phyloP scores from a whole-genome alignment of 2,113 vertebrate genomes.

The Benitochromis conjunctus region DNA sequence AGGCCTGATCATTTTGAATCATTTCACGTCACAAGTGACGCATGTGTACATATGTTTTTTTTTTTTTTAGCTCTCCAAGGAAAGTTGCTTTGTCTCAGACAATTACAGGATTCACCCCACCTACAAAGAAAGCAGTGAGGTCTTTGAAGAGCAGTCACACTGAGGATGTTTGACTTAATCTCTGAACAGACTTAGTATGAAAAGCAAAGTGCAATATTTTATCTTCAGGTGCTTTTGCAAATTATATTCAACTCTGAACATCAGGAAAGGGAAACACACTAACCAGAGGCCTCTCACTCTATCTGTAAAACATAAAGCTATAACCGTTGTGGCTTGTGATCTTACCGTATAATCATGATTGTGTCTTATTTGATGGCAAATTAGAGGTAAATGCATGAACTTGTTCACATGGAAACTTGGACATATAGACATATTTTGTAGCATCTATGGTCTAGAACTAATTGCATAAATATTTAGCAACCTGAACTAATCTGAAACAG shows the following conservation, averaged over 20 bases:
- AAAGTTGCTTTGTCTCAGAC: slow-evolving; percentile 22
- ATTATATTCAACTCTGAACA: background rate
- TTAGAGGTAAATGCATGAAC: accelerated
- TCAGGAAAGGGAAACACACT: background rate
- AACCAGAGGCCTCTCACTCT: background rate
- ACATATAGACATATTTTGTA: background rate
- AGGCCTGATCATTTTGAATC: background rate
- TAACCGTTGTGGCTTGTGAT: background rate
- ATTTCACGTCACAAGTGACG: background rate
- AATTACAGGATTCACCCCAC: slow-evolving; percentile 35
- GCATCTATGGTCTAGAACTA: background rate
- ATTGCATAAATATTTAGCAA: background rate
- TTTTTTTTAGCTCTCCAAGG: background rate
- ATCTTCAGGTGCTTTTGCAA: background rate
- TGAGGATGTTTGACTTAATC: background rate
- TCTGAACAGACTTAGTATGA: background rate
- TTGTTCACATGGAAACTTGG: background rate
- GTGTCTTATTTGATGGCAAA: background rate
- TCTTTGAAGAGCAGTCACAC: slow-evolving; percentile 5
- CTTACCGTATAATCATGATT: background rate
- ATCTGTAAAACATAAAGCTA: no score
- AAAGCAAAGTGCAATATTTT: background rate
- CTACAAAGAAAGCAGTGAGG: slow-evolving; percentile 3
- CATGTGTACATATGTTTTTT: background rate
- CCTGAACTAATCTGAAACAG: background rate